Evolutionary conservation across 1,140 invertebrate species (phyloP), one percentile per base, ranked within the genome.

Genomic region (Ctenoplectra terminalis): DNA sequence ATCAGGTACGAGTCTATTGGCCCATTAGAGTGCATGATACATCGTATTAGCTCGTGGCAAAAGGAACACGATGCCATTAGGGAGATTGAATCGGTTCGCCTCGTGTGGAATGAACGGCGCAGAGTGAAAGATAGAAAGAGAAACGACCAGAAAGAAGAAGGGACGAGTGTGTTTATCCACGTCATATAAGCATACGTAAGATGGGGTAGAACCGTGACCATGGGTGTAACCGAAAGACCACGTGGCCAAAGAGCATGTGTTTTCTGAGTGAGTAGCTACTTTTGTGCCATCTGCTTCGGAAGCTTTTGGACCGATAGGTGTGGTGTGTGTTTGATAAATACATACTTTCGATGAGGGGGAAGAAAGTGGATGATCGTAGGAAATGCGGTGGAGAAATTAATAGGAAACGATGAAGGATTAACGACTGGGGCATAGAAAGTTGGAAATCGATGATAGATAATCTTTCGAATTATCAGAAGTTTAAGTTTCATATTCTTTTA

Each of bases 41-140:
- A 90, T 90, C 90, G 88, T 91, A 92, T 90, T 91, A 91, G 86
- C 88, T 87, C 79, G 82, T 87, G 82, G 86, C 82, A 87, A 72
- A 72, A 90, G 81, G 86, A 88, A 91, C 85, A 82, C 78, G 83
- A 85, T 84, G 79, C 90, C 90, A 92, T 92, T 92, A 92, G 89
- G 87, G 69, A 89, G 89, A 92, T 92, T 92, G 90, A 92, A 92
- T 87, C 83, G 87, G 74, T 79, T 71, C 58, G 85, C 85, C 82
- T 87, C 86, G 82, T 87, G 85, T 78, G 70, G 34, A 70, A 60
- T 46, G 60, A 60, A 67, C 29, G 43, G n/a, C n/a, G 20, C 3
- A 15, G 34, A 61, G 37, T 37, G 50, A 46, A 17, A 71, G 58
- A 67, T 31, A 60, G 34, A 37, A 29, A 31, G 31, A 50, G 43